Base-by-base conservation (phyloP, 2,888 invertebrate genomes). In the Pachycephus smyrnensis region DNA sequence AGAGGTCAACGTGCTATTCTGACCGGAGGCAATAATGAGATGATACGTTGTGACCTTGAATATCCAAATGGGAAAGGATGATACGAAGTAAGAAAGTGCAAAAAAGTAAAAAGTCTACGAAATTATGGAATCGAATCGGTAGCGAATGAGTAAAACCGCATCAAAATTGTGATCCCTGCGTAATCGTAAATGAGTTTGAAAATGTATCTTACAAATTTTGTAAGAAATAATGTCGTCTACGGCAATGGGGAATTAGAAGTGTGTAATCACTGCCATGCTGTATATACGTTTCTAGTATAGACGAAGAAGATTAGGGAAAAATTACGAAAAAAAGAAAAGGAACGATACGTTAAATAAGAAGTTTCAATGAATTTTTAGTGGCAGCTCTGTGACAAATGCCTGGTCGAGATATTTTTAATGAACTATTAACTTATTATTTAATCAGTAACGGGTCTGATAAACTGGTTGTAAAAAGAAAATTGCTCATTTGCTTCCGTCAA, bases 261-360 rank as follows among this genome's bases (percentile, higher is more conserved):
- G 86, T 88, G 83, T 88, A 87, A 87, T 88, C 91, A 91, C 90
- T 91, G 90, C 90, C 90, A 89, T 89, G 88, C 87, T 90, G 89
- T 89, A 90, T 83, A 80, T 74, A 88, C 88, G 88, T 81, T 88
- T 84, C 84, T 88, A 89, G 87, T 84, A 85, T 86, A 88, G 85
- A 81, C 86, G 80, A 84, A 31, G 15, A 71, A 55, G 40, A 23
- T 40, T 6, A 40, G 23, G 15, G 9, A 23, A 55, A 55, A 9
- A 40, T 9, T 55, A 23, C 23, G 23, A 23, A 12, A 37, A 37
- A 12, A 37, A 36, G 15, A 15, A 37, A 3, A 35, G 35, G 35
- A 35, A 35, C 1, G 6, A 35, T 35, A 35, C 4, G 68, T 11
- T 68, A 69, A 73, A n/a, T 37, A 75, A 75, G 73, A 77, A 69